Conservation (phyloP, 2,113 vertebrate genomes). For the Lutjanus erythropterus region DNA sequence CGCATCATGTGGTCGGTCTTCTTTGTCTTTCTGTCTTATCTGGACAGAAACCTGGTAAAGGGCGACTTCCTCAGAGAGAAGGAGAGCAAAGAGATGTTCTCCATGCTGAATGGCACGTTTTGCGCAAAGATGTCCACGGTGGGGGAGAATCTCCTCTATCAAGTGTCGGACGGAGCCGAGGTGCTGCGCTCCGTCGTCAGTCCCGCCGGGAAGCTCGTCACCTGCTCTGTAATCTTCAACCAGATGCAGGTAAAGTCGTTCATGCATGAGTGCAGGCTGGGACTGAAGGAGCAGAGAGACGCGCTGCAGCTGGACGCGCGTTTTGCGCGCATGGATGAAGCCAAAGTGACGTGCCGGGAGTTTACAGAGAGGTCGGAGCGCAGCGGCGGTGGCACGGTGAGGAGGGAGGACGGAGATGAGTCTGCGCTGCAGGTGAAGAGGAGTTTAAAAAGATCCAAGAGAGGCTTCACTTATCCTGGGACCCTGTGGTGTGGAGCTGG, state of each 20-base stretch:
- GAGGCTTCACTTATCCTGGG: conserved; percentile 89
- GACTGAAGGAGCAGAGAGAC: conserved; percentile 39
- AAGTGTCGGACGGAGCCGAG: conserved; percentile 82
- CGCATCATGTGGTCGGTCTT: conserved; percentile 85
- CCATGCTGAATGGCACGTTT: conserved; percentile 71
- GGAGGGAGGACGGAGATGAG: neutral
- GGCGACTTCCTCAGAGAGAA: conserved; percentile 71
- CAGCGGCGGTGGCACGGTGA: neutral
- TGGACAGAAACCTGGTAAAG: conserved; percentile 80
- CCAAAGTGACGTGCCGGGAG: conserved; percentile 73
- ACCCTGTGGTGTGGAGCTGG: conserved; percentile 90
- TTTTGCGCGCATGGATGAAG: conserved; percentile 70
- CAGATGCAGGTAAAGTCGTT: conserved; percentile 76
- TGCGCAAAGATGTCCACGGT: conserved; percentile 74
- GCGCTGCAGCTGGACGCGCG: conserved; percentile 36
- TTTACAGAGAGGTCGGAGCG: conserved; percentile 51
- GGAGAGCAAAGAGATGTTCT: conserved; percentile 71
- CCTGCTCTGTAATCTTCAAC: conserved; percentile 74
- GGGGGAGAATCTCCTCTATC: conserved; percentile 63
- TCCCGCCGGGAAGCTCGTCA: conserved; percentile 64
- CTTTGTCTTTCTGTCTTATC: conserved; percentile 83
- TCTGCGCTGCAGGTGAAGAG: conserved; percentile 13
- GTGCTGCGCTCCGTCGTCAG: conserved; percentile 73
- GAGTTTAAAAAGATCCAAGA: conserved; percentile 77
- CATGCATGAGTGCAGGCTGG: conserved; percentile 75